These are phyloP conservation scores for Phenganax marumi DNA, from an alignment of 92 coral and sea anemone species.

Conservation along the genomic window DNA sequence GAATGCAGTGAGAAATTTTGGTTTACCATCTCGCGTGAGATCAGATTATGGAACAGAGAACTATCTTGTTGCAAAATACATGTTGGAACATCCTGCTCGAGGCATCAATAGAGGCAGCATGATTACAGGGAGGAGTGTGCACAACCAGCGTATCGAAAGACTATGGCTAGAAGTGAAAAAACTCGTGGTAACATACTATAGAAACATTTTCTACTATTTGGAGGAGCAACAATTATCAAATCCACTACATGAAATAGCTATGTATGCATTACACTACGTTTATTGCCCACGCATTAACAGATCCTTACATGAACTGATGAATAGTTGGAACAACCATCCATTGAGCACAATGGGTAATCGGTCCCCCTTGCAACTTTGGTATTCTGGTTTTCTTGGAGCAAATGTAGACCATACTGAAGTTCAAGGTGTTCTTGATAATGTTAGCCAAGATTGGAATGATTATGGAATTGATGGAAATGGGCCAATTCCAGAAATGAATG, in stretches of 20 bases:
- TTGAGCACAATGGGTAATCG: conserved; percentile 45
- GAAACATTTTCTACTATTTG: conserved; percentile 46
- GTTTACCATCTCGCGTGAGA: conserved; percentile 27
- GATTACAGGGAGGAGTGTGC: conserved; percentile 57
- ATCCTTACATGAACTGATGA: conserved; percentile 42
- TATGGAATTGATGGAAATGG: conserved; percentile 48
- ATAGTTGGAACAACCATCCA: conserved; percentile 58
- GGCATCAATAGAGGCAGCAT: conserved; percentile 52
- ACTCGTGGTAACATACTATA: conserved; percentile 41
- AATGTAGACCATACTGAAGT: conserved; percentile 47
- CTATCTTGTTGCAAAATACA: conserved; percentile 11
- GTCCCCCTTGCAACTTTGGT: conserved; percentile 57
- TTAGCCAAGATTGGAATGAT: conserved; percentile 38
- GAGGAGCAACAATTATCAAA: conserved; percentile 45
- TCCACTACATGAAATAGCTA: conserved; percentile 49
- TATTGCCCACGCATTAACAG: conserved; percentile 52
- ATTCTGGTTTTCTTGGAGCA: conserved; percentile 48
- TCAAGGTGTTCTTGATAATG: conserved; percentile 33
- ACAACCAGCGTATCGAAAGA: conserved; percentile 48
- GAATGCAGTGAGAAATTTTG: conserved; percentile 34
- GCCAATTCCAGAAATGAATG: conserved; percentile 45
- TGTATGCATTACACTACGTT: conserved; percentile 49
- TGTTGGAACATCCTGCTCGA: conserved; percentile 35
- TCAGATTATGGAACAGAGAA: conserved; percentile 47
- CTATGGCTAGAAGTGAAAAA: conserved; percentile 57